These are phyloP conservation scores for Xiphophorus maculatus DNA, from an alignment of 2,113 vertebrate species.

Conservation along the genomic window DNA sequence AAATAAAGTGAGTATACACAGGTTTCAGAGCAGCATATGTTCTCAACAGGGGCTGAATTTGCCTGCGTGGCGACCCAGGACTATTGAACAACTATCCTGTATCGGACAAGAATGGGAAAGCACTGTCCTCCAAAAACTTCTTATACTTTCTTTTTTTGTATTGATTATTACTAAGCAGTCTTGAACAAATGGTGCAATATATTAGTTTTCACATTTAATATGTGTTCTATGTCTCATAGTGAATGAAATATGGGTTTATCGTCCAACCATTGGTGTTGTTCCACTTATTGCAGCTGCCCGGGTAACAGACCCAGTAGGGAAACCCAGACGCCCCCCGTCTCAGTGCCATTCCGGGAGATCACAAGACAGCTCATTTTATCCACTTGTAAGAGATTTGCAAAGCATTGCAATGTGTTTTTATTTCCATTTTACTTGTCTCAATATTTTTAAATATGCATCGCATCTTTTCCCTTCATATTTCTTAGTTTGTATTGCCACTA, in stretches of 20 bases:
- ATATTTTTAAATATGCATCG: neutral
- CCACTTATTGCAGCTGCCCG: neutral
- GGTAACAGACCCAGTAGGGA: neutral
- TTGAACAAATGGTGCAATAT: neutral
- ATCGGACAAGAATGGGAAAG: no score
- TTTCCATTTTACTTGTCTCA: neutral
- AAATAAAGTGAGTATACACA: no score
- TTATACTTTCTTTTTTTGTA: no score
- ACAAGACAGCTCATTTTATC: neutral
- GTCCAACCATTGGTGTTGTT: neutral
- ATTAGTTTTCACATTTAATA: neutral
- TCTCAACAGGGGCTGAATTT: no score
- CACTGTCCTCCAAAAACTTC: no score
- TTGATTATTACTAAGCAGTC: no score
- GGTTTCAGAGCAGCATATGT: no score
- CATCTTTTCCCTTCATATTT: conserved; percentile 43
- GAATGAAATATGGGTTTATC: neutral
- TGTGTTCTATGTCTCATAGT: neutral
- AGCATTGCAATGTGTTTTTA: neutral
- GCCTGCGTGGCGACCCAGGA: no score
- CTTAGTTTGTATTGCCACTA: conserved; percentile 74
- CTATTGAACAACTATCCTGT: no score
- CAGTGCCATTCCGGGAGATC: neutral
- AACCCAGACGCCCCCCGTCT: neutral
- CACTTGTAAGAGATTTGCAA: neutral